phyloP scores from a whole-genome alignment of 2,888 invertebrate genomes.

The Tanytarsus gracilentus region DNA sequence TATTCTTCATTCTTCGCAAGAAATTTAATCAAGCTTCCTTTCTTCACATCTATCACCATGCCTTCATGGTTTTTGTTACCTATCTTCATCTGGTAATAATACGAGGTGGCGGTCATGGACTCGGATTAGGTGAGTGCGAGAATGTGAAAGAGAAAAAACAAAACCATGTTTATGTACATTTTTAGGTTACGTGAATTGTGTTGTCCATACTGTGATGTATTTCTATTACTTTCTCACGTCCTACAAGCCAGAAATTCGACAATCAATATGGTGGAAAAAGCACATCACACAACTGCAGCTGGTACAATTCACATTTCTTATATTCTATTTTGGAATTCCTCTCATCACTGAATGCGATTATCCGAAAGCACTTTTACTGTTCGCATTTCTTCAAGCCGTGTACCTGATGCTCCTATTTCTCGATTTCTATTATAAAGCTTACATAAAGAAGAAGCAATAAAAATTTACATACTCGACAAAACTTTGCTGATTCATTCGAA shows the following conservation, averaged over 20 bases:
- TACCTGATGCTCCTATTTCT: neutral
- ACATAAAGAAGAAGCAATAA: slow-evolving; percentile 12
- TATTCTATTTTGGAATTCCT: neutral
- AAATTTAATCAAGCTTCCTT: slow-evolving; percentile 58
- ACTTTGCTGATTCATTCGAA: too few relatives aligned
- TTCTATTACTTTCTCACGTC: slow-evolving; percentile 67
- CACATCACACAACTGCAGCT: slow-evolving; percentile 71
- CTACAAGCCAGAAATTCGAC: slow-evolving; percentile 55
- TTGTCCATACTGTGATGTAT: slow-evolving; percentile 79
- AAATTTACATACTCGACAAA: too few relatives aligned
- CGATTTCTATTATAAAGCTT: slow-evolving; percentile 21
- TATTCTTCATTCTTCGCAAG: slow-evolving; percentile 60
- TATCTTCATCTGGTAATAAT: slow-evolving; percentile 49
- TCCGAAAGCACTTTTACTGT: neutral
- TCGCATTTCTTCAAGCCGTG: neutral
- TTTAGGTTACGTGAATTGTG: slow-evolving; percentile 58
- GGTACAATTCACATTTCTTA: slow-evolving; percentile 38
- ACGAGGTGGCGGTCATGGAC: slow-evolving; percentile 41
- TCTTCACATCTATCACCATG: slow-evolving; percentile 60
- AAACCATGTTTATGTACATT: too few relatives aligned
- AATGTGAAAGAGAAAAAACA: neutral
- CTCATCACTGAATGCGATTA: neutral
- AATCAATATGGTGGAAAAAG: slow-evolving; percentile 70
- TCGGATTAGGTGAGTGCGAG: neutral
- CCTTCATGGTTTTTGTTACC: slow-evolving; percentile 48